phyloP scores from a whole-genome alignment of 2,888 invertebrate genomes.

The Adela reaumurella region DNA sequence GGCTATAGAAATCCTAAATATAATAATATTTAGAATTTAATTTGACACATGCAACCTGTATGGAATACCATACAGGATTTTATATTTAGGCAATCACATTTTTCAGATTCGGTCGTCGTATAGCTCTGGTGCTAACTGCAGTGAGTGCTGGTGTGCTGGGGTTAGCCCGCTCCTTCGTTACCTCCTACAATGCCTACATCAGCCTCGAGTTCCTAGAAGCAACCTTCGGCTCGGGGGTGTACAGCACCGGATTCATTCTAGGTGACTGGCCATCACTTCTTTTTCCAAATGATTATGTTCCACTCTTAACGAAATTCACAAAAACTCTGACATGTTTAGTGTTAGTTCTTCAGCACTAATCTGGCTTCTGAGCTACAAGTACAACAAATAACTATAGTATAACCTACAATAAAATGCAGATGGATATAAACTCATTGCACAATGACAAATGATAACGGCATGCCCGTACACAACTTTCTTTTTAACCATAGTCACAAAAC shows the following conservation, averaged over 20 bases:
- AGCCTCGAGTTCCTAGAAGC: slow-evolving; percentile 55
- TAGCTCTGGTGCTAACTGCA: slow-evolving; percentile 54
- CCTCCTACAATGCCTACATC: slow-evolving; percentile 47
- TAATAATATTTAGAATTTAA: not conserved
- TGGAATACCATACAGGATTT: not conserved
- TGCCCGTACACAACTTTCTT: too few species aligned
- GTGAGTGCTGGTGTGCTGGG: slow-evolving; percentile 52
- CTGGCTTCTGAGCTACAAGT: too few species aligned
- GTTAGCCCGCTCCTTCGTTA: slow-evolving; percentile 46
- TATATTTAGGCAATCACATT: too few species aligned
- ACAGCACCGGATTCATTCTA: slow-evolving; percentile 55
- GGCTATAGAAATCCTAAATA: too few species aligned
- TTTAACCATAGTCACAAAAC: too few species aligned
- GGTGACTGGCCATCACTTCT: slow-evolving; percentile 29
- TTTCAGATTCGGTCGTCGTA: slow-evolving; percentile 54
- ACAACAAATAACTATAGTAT: too few species aligned
- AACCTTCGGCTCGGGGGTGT: slow-evolving; percentile 51
- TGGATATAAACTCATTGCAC: too few species aligned
- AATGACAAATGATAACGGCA: too few species aligned
- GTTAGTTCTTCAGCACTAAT: not conserved
- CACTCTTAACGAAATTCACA: not conserved
- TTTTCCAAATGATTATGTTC: not conserved
- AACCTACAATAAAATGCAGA: too few species aligned
- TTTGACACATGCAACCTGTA: not conserved
- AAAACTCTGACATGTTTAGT: not conserved